These are phyloP conservation scores for Sinocyclocheilus maitianheensis DNA, from an alignment of 2,113 vertebrate species.

Conservation along the genomic window DNA sequence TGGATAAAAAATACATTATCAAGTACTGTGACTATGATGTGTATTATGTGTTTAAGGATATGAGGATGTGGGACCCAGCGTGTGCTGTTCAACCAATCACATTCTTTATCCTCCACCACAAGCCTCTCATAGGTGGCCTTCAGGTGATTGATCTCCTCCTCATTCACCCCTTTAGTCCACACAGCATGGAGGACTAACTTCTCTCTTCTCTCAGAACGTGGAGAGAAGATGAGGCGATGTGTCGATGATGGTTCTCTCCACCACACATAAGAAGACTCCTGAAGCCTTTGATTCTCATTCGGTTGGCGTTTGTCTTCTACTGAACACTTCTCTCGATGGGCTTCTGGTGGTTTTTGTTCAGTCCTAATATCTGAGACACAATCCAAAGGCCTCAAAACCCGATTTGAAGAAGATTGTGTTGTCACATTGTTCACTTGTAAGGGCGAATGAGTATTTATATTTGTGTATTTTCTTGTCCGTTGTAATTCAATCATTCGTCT, in stretches of 20 bases:
- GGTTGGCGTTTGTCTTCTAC: conserved; percentile 74
- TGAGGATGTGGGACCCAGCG: conserved; percentile 93
- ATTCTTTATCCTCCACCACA: conserved; percentile 82
- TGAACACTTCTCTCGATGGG: background rate
- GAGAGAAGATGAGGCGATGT: conserved; percentile 69
- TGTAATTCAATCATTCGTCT: conserved; percentile 43
- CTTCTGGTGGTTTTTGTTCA: conserved; percentile 15
- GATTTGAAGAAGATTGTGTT: background rate
- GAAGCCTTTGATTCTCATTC: conserved; percentile 54
- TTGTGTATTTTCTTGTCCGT: conserved; percentile 51
- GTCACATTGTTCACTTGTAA: background rate
- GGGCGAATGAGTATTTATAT: background rate
- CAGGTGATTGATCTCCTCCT: conserved; percentile 90
- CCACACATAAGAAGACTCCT: conserved; percentile 18
- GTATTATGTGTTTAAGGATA: conserved; percentile 82
- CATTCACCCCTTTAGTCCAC: conserved; percentile 91
- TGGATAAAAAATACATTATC: background rate
- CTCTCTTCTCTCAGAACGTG: conserved; percentile 84
- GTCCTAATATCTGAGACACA: background rate
- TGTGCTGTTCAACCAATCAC: conserved; percentile 89
- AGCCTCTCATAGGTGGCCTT: conserved; percentile 84
- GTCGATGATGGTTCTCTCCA: conserved; percentile 70
- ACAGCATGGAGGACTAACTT: conserved; percentile 88
- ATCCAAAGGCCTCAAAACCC: background rate
- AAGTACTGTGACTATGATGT: background rate